Evolutionary conservation across 2,888 invertebrate genomes (phyloP).

Genomic region (Noctua janthe): DNA sequence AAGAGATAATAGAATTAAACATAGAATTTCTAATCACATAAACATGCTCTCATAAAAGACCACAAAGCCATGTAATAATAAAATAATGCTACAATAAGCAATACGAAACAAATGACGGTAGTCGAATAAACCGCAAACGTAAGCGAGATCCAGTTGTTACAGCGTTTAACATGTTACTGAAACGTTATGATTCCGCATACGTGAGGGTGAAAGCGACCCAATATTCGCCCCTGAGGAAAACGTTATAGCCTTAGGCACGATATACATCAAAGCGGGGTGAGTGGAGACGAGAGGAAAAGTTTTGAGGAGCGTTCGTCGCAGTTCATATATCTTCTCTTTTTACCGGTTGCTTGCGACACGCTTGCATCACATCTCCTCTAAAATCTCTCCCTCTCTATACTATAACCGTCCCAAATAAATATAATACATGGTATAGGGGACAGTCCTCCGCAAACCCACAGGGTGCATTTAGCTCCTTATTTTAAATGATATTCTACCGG

Average conservation of each 20-base stretch:
- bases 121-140: conserved; percentile 40
- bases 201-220: conserved; percentile 32
- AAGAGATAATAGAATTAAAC: background rate
- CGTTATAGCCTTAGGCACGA: conserved; percentile 43
- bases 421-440: too few relatives aligned
- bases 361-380: background rate
- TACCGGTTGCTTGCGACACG: background rate
- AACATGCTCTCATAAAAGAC: conserved; percentile 1
- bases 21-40: background rate
- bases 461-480: too few relatives aligned
- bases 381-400: background rate
- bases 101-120: conserved; percentile 42
- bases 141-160: conserved; percentile 43
- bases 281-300: background rate
- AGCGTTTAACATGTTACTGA: conserved; percentile 52
- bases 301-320: background rate
- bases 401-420: background rate
- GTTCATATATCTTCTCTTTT: too few relatives aligned
- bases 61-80: conserved; percentile 21
- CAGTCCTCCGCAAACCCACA: too few relatives aligned
- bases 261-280: background rate
- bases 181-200: conserved; percentile 53
- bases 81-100: conserved; percentile 13
- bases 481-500: too few relatives aligned
- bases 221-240: conserved; percentile 58